Conservation (phyloP, 2,888 invertebrate genomes). For the Lasioglossum marginatum region DNA sequence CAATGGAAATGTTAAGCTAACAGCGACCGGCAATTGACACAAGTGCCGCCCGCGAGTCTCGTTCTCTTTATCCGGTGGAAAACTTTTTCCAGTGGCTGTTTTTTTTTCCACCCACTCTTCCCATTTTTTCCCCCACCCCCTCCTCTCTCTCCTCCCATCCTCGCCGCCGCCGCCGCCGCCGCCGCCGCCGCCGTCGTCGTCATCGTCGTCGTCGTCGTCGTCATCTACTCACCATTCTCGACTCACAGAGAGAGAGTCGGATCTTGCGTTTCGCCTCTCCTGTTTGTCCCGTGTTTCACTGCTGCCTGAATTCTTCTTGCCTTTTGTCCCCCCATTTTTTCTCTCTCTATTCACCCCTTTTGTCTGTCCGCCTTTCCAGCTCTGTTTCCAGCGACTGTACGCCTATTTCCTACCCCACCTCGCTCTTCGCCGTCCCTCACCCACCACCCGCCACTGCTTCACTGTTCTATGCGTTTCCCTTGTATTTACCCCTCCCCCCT, state of each 20-base stretch:
- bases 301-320: constrained; percentile 52
- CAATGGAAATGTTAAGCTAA: constrained; percentile 75
- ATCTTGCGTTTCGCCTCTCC: constrained; percentile 31
- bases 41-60: constrained; percentile 75
- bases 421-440: background rate
- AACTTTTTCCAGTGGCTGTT: constrained; percentile 65
- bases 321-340: constrained; percentile 57
- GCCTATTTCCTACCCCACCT: constrained; percentile 15
- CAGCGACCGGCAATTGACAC: constrained; percentile 78
- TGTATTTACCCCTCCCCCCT: background rate
- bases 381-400: constrained; percentile 49
- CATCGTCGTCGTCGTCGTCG: constrained; percentile 31
- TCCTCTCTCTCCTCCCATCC: background rate
- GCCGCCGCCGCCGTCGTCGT: constrained; percentile 4
- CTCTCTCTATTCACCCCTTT: constrained; percentile 47
- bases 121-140: constrained; percentile 28
- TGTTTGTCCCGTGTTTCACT: constrained; percentile 40
- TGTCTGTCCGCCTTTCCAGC: constrained; percentile 41
- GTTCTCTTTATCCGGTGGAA: constrained; percentile 70
- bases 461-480: constrained; percentile 17
- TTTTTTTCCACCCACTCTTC: constrained; percentile 51
- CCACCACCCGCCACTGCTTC: constrained; percentile 5
- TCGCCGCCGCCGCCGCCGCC: constrained; percentile 13
- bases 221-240: constrained; percentile 18
- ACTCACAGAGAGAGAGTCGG: constrained; percentile 6